Conservation (phyloP, 2,888 invertebrate species). For the Hirtodrosophila confusa region DNA sequence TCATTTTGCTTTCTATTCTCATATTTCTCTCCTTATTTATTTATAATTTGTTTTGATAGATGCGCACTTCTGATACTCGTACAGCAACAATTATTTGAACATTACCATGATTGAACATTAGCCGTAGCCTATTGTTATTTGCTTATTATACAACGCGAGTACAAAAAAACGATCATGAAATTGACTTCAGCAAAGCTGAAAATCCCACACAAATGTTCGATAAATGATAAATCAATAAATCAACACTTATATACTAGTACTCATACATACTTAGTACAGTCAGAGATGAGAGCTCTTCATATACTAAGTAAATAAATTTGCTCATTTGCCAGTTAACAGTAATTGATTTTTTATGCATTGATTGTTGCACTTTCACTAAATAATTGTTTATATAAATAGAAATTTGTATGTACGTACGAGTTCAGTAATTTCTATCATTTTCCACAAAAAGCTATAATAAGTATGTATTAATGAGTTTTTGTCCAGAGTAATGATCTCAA, state of each 20-base stretch:
- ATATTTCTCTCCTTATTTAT: too few relatives aligned
- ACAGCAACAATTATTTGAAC: slow-evolving; percentile 7
- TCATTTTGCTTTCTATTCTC: too few relatives aligned
- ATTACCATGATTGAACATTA: slow-evolving; percentile 13
- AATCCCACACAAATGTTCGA: slow-evolving; percentile 17
- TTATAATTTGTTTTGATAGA: neutral
- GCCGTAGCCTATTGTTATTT: neutral
- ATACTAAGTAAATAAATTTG: slow-evolving; percentile 26
- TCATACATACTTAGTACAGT: slow-evolving; percentile 2
- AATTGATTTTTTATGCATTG: slow-evolving; percentile 38
- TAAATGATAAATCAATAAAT: slow-evolving; percentile 27
- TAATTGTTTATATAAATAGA: slow-evolving; percentile 51
- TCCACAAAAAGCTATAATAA: too few relatives aligned
- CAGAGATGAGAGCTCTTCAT: slow-evolving; percentile 20
- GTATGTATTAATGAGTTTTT: neutral
- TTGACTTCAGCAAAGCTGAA: slow-evolving; percentile 9
- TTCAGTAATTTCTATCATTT: slow-evolving; percentile 29
- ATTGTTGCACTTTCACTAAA: slow-evolving; percentile 50
- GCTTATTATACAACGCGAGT: slow-evolving; percentile 17
- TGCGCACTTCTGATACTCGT: neutral
- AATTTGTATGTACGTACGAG: slow-evolving; percentile 53
- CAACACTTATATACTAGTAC: slow-evolving; percentile 4
- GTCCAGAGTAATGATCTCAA: slow-evolving; percentile 5
- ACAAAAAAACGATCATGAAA: slow-evolving; percentile 9
- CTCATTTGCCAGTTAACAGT: slow-evolving; percentile 33